phyloP scores from a whole-genome alignment of 2,113 vertebrate genomes.

The Halcyon senegalensis region DNA sequence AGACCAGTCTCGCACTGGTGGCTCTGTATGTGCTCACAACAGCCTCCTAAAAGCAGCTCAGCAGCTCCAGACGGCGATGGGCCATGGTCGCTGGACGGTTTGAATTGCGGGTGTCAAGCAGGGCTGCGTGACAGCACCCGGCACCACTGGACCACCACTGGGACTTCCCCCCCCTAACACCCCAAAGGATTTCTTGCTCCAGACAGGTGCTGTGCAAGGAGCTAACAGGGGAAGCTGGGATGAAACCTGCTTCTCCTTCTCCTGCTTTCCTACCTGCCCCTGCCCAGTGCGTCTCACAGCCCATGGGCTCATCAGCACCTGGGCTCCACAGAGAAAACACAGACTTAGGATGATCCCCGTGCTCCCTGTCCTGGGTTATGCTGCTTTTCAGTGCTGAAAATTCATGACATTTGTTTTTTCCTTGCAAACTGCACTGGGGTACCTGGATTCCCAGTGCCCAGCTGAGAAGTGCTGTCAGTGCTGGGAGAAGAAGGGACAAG shows the following conservation, averaged over 20 bases:
- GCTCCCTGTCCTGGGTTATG: background rate
- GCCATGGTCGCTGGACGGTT: accelerated
- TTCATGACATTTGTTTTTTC: accelerated
- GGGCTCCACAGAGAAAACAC: background rate
- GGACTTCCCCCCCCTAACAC: background rate
- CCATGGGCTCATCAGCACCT: accelerated
- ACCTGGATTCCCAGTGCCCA: background rate
- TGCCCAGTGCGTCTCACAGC: background rate
- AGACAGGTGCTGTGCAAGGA: background rate
- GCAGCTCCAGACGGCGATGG: background rate
- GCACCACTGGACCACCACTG: accelerated
- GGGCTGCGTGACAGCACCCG: background rate
- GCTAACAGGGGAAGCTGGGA: background rate
- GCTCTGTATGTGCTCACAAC: accelerated
- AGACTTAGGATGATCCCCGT: accelerated
- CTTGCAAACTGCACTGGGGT: background rate
- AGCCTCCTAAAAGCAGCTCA: background rate
- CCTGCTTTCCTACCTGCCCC: background rate
- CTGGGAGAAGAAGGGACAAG: background rate
- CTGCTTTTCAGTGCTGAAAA: accelerated
- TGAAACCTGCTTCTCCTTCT: background rate
- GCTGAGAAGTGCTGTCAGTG: background rate
- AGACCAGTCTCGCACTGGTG: background rate
- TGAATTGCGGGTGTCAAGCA: accelerated
- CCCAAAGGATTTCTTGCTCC: background rate